Evolutionary conservation across 2,888 invertebrate species (phyloP).

Genomic region (Pilophorus perplexus): DNA sequence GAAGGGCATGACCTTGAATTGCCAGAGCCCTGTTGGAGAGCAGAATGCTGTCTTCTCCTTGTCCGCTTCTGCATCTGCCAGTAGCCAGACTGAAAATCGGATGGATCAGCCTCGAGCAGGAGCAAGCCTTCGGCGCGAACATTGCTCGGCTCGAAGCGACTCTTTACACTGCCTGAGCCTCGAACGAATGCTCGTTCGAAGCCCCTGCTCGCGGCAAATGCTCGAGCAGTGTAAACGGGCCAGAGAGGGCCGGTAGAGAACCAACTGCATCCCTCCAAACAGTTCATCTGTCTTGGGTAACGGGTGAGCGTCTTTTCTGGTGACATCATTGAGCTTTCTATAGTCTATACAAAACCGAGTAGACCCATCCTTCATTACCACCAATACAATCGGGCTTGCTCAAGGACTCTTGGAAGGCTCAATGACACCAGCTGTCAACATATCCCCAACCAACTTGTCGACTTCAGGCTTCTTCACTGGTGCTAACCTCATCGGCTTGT

Average conservation of each 20-base stretch:
- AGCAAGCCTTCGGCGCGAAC: background rate
- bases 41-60: slow-evolving; percentile 21
- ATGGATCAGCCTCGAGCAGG: background rate
- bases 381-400: slow-evolving; percentile 20
- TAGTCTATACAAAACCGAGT: slow-evolving; percentile 33
- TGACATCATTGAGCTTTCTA: too few species aligned
- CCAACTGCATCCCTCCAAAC: slow-evolving; percentile 11
- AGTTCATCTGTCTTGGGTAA: slow-evolving; percentile 23
- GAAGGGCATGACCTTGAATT: too few species aligned
- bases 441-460: too few species aligned
- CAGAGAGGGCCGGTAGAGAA: too few species aligned
- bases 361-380: slow-evolving; percentile 17
- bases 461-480: too few species aligned
- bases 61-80: slow-evolving; percentile 22
- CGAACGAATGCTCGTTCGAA: background rate
- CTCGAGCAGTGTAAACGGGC: too few species aligned
- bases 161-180: slow-evolving; percentile 1
- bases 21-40: slow-evolving; percentile 3
- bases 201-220: too few species aligned
- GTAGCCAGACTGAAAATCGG: slow-evolving; percentile 15
- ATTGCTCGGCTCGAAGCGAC: slow-evolving; percentile 8
- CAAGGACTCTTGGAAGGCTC: background rate
- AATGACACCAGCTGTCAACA: too few species aligned
- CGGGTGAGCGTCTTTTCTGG: too few species aligned
- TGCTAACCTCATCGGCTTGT: too few species aligned